Percentiles rank a stretch among this genome's conserved stretches.
These are phyloP conservation scores for Nematopogon swammerdamellus DNA, from an alignment of 2,888 invertebrate species.

Conservation along the genomic window DNA sequence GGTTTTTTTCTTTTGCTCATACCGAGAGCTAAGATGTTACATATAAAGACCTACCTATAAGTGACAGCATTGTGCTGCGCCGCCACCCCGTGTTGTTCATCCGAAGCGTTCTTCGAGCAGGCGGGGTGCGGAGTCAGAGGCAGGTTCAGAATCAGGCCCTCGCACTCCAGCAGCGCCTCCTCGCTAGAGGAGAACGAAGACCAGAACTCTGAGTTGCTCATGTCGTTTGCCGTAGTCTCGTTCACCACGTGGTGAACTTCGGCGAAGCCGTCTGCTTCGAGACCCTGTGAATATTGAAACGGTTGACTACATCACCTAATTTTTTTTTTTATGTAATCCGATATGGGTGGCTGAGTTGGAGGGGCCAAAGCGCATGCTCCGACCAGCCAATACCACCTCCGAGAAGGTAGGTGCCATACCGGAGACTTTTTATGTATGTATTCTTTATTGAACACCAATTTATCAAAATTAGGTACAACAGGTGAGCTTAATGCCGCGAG, in stretches of 20 bases:
- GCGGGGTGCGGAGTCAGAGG: constrained; percentile 63
- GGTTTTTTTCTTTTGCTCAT: too few species aligned
- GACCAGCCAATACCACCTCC: too few species aligned
- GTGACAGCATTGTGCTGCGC: constrained; percentile 61
- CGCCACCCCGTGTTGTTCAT: constrained; percentile 43
- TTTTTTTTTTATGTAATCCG: too few species aligned
- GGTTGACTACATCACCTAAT: too few species aligned
- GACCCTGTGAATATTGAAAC: constrained; percentile 48
- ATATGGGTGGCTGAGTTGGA: too few species aligned
- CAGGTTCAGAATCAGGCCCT: constrained; percentile 68
- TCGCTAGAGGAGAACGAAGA: constrained; percentile 80
- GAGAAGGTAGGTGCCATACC: too few species aligned
- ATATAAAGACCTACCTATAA: constrained; percentile 53
- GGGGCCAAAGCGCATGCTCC: too few species aligned
- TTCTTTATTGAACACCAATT: too few species aligned
- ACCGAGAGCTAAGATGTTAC: too few species aligned
- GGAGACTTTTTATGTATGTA: too few species aligned
- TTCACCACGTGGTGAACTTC: constrained; percentile 62
- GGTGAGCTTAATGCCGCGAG: too few species aligned
- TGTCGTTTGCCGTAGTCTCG: constrained; percentile 64
- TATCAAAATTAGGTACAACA: too few species aligned
- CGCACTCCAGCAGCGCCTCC: constrained; percentile 70
- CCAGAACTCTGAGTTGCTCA: constrained; percentile 77
- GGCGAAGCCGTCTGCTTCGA: constrained; percentile 62
- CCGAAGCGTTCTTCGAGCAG: constrained; percentile 40